Base-by-base conservation (phyloP, 2,797 vertebrate species). In the Merluccius polli region DNA sequence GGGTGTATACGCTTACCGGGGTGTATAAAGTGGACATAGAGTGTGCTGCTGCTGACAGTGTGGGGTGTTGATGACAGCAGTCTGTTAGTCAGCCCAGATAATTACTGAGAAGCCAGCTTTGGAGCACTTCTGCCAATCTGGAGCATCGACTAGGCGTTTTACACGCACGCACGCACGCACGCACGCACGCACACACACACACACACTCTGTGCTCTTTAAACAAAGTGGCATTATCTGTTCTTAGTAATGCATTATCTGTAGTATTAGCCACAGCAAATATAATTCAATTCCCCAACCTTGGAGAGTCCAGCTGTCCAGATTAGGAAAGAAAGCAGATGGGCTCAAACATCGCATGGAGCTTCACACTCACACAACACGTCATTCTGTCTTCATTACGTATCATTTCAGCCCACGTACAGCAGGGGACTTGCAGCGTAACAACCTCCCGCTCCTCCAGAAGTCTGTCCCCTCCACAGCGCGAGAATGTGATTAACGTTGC, bases 401-500 rank as follows among this genome's bases (percentile, higher is more conserved):
- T 79, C 76, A 85, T 79, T 24, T 8, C 77, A 79, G 65, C 44
- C 65, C 65, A 27, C 65, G 15, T 32, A 18, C 78, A n/a, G 44
- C 44, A 52, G 16, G 18, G 18, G 16, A 52, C 18, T 52, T 4
- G n/a, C n/a, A 13, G 44, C 1, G 21, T 59, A 59, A 59, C 52
- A 59, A 59, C 52, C 52, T 9, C 68, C 80, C 44, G 36, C 72
- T 75, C 27, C 80, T 85, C 78, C 27, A 16, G 76, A 70, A 79
- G 65, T 35, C 52, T 24, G 75, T 29, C 70, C 85, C 77, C 76
- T 78, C 84, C 76, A 78, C 84, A 79, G 80, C 79, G 81, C 77
- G 79, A 18, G 73, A 85, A 85, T 82, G 78, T 83, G 84, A 90
- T 90, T 83, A 87, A 88, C 87, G 89, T 81, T 80, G 78, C 73